Evolutionary conservation across 2,888 invertebrate species (phyloP).

Genomic region (Magallana nippona): DNA sequence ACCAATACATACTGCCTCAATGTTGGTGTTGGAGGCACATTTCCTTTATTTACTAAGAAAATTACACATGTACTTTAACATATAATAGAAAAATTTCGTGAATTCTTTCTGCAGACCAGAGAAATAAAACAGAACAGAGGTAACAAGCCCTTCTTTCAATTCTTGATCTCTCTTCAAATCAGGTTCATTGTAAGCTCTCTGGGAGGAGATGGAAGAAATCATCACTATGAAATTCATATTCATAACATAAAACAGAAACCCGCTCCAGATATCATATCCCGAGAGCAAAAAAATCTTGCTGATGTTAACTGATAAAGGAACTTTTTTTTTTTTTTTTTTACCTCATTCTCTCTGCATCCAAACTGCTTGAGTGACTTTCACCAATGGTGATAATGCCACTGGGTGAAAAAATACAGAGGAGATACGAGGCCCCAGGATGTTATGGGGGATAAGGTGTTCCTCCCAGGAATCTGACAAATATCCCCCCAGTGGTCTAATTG

Average conservation of each 20-base stretch:
- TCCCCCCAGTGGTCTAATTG: slow-evolving; percentile 38
- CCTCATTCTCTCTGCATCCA: background rate
- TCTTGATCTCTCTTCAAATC: background rate
- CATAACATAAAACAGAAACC: slow-evolving; percentile 24
- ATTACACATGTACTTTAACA: too few relatives aligned
- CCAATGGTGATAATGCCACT: slow-evolving; percentile 21
- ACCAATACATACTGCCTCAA: background rate
- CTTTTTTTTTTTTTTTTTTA: background rate
- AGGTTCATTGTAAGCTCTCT: background rate
- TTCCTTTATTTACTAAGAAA: background rate
- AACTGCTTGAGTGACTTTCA: slow-evolving; percentile 19
- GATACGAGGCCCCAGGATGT: background rate
- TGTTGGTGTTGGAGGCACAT: too few relatives aligned
- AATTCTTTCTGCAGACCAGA: background rate
- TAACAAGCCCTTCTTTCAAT: slow-evolving; percentile 31
- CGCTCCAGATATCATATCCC: slow-evolving; percentile 8
- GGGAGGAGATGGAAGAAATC: background rate
- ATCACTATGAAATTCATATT: background rate
- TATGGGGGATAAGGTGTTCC: background rate
- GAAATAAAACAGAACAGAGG: slow-evolving; percentile 4
- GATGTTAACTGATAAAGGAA: slow-evolving; percentile 5
- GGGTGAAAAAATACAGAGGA: slow-evolving; percentile 1
- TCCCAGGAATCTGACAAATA: slow-evolving; percentile 41
- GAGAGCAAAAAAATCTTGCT: background rate
- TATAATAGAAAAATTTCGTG: background rate